Percentiles rank a stretch among this genome's conserved stretches.
These are phyloP conservation scores for Sarcophaga caerulescens DNA, from an alignment of 2,888 invertebrate genomes.

Conservation along the genomic window DNA sequence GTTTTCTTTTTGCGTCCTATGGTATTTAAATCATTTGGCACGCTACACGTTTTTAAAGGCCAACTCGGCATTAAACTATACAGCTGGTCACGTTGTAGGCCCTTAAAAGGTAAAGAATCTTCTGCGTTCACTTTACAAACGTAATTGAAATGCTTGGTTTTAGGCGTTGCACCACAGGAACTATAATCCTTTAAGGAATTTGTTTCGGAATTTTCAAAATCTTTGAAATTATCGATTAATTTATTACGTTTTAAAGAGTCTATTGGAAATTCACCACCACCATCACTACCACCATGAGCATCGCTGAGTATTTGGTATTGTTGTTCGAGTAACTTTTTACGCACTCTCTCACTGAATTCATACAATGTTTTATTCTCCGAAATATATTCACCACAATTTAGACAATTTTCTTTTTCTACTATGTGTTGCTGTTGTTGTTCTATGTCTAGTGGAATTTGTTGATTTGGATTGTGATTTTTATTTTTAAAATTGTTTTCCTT, in stretches of 20 bases:
- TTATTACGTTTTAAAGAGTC: slow-evolving; percentile 23
- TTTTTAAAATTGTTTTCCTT: slow-evolving; percentile 37
- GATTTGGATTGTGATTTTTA: no score
- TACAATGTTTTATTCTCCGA: slow-evolving; percentile 10
- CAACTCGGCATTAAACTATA: slow-evolving; percentile 62
- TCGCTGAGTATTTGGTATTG: no score
- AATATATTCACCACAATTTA: slow-evolving; percentile 40
- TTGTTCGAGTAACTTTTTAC: slow-evolving; percentile 32
- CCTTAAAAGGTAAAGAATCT: no score
- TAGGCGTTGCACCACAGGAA: slow-evolving; percentile 13
- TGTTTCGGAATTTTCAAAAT: not conserved
- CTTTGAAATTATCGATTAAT: slow-evolving; percentile 10
- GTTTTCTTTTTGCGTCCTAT: slow-evolving; percentile 71
- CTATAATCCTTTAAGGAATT: not conserved
- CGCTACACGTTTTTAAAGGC: slow-evolving; percentile 71
- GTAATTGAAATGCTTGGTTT: not conserved
- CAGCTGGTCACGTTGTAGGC: no score
- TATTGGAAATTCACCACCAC: slow-evolving; percentile 8
- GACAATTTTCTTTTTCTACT: slow-evolving; percentile 17
- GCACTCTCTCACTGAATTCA: slow-evolving; percentile 21
- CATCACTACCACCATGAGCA: no score
- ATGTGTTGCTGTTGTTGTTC: no score
- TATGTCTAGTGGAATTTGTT: no score
- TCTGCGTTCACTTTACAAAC: no score
- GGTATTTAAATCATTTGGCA: slow-evolving; percentile 77